Conservation (phyloP, 2,797 vertebrate genomes). For the Pyrocephalus nanus region DNA sequence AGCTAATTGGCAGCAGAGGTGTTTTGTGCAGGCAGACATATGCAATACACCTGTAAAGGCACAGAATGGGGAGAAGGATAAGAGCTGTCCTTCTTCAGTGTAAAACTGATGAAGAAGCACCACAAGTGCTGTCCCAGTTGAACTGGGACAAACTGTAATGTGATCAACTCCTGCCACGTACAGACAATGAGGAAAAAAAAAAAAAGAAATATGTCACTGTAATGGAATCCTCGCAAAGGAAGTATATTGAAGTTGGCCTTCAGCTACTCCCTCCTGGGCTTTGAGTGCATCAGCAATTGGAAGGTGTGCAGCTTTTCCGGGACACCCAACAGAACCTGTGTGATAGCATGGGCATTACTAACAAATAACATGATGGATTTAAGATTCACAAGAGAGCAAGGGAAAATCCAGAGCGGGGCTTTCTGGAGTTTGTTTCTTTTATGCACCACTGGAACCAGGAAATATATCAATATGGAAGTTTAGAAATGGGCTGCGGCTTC, state of each 20-base stretch:
- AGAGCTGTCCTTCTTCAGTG: not conserved
- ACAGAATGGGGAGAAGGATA: not conserved
- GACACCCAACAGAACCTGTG: not conserved
- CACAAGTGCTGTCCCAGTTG: not conserved
- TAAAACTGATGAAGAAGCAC: not conserved
- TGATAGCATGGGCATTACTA: not conserved
- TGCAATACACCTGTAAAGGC: not conserved
- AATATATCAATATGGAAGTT: conserved; percentile 56
- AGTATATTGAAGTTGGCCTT: not conserved
- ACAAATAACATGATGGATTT: not conserved
- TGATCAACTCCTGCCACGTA: not conserved
- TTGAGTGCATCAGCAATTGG: not conserved
- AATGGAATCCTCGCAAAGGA: not conserved
- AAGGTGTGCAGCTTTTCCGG: not conserved
- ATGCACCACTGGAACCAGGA: conserved; percentile 47
- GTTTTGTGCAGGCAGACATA: not conserved
- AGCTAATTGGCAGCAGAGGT: not conserved
- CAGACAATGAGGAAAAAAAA: not conserved
- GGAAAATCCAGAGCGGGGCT: conserved; percentile 62
- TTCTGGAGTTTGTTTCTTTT: conserved; percentile 66
- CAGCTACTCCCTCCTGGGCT: not conserved
- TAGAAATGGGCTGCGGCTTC: conserved; percentile 53
- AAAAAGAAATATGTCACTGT: not conserved
- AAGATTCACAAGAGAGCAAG: conserved; percentile 9
- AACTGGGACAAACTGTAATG: not conserved